Evolutionary conservation across 2,888 invertebrate species (phyloP).

Genomic region (Sarcophaga caerulescens): DNA sequence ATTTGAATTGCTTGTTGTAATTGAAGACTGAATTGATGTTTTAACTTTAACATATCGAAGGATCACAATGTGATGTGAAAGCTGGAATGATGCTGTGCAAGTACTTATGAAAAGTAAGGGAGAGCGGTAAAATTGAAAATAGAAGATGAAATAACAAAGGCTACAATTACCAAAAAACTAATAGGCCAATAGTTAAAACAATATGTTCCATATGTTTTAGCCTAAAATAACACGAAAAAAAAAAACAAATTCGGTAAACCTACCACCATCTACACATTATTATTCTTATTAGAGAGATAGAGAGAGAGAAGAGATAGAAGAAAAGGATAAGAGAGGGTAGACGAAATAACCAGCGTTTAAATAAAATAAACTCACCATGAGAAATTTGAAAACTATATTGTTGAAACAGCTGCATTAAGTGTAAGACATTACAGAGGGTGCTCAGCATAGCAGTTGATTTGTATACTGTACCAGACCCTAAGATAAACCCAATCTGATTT

Average conservation of each 20-base stretch:
- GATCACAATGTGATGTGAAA: constrained; percentile 14
- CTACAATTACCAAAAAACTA: constrained; percentile 59
- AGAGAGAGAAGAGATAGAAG: neutral
- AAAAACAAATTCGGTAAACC: neutral
- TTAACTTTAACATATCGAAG: constrained; percentile 31
- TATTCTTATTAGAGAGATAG: neutral
- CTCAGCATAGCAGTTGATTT: too few relatives aligned
- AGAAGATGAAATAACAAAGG: constrained; percentile 19
- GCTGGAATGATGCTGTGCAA: neutral
- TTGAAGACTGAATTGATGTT: constrained; percentile 37
- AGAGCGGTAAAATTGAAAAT: neutral
- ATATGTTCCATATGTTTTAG: constrained; percentile 48
- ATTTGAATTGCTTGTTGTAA: constrained; percentile 40
- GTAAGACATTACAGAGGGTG: too few relatives aligned
- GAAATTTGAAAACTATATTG: constrained; percentile 16
- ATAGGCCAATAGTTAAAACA: constrained; percentile 60
- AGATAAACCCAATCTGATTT: too few relatives aligned
- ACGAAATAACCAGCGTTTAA: neutral
- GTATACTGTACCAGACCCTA: too few relatives aligned
- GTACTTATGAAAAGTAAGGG: neutral
- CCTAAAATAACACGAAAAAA: neutral
- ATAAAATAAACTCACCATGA: constrained; percentile 54
- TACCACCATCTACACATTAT: neutral
- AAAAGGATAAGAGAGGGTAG: neutral
- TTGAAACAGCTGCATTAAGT: too few relatives aligned